These are phyloP conservation scores for Esox masquinongy DNA, from an alignment of 2,797 vertebrate species.

Conservation along the genomic window DNA sequence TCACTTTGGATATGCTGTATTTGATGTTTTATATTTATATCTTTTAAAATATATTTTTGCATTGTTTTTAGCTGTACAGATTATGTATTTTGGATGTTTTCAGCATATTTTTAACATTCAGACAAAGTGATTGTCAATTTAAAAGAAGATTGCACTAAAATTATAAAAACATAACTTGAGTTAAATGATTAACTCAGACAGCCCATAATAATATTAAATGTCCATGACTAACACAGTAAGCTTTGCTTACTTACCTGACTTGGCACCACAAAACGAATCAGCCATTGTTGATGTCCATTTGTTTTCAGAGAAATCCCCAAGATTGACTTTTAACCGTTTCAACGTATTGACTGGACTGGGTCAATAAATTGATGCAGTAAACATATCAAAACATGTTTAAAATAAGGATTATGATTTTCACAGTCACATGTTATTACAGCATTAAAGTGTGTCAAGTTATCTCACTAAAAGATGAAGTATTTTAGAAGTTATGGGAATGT, in stretches of 20 bases:
- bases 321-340: conserved; percentile 33
- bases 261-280: conserved; percentile 37
- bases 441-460: neutral
- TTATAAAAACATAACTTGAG: no score
- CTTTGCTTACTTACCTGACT: conserved; percentile 31
- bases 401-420: neutral
- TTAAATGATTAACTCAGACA: no score
- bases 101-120: no score
- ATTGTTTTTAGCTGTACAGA: no score
- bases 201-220: neutral
- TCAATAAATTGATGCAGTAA: conserved; percentile 9
- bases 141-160: no score
- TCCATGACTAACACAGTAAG: neutral
- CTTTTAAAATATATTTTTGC: no score
- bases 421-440: neutral
- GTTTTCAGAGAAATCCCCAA: conserved; percentile 23
- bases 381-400: neutral
- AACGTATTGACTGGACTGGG: conserved; percentile 34
- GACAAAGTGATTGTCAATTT: no score
- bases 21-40: no score
- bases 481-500: neutral
- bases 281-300: conserved; percentile 44
- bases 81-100: no score
- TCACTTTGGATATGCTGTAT: no score
- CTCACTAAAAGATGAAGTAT: neutral